phyloP scores from a whole-genome alignment of 2,797 vertebrate species.

The Lophius americanus region DNA sequence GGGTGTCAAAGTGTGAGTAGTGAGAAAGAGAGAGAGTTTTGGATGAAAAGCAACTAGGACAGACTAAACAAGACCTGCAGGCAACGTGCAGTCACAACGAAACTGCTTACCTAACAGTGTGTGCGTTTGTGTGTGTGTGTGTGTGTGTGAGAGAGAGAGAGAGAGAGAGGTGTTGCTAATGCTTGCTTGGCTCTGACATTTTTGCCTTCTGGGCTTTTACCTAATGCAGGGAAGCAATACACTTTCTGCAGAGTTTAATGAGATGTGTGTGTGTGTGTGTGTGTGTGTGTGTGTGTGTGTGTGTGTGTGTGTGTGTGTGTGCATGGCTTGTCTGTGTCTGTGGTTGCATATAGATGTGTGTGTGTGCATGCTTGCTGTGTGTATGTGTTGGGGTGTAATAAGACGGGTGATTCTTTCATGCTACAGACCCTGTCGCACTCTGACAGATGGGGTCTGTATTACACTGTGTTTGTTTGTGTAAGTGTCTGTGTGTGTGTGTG shows the following conservation, averaged over 20 bases:
- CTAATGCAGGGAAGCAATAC: slow-evolving; percentile 45
- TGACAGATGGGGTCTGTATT: slow-evolving; percentile 59
- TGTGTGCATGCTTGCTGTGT: not conserved
- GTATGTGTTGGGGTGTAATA: slow-evolving; percentile 40
- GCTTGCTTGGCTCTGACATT: slow-evolving; percentile 37
- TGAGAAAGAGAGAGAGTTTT: slow-evolving; percentile 13
- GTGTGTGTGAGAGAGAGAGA: not conserved
- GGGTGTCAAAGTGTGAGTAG: not conserved
- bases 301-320: not conserved
- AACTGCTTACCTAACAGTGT: slow-evolving; percentile 27
- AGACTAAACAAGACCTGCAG: slow-evolving; percentile 55
- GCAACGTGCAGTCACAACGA: slow-evolving; percentile 57
- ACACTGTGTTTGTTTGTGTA: slow-evolving; percentile 31
- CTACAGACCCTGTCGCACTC: slow-evolving; percentile 48
- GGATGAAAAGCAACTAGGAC: slow-evolving; percentile 63
- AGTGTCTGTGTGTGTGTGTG: slow-evolving; percentile 3
- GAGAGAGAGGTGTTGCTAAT: slow-evolving; percentile 30
- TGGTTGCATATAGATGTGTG: slow-evolving; percentile 14
- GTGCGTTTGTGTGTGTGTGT: slow-evolving; percentile 10
- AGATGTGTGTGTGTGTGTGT: not conserved
- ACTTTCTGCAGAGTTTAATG: slow-evolving; percentile 43
- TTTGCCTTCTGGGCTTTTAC: slow-evolving; percentile 29
- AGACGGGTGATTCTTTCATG: slow-evolving; percentile 62
- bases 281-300: slow-evolving; percentile 6
- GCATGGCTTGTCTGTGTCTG: slow-evolving; percentile 4